These are phyloP conservation scores for Ispidina picta DNA, from an alignment of 2,797 vertebrate species.

Conservation along the genomic window DNA sequence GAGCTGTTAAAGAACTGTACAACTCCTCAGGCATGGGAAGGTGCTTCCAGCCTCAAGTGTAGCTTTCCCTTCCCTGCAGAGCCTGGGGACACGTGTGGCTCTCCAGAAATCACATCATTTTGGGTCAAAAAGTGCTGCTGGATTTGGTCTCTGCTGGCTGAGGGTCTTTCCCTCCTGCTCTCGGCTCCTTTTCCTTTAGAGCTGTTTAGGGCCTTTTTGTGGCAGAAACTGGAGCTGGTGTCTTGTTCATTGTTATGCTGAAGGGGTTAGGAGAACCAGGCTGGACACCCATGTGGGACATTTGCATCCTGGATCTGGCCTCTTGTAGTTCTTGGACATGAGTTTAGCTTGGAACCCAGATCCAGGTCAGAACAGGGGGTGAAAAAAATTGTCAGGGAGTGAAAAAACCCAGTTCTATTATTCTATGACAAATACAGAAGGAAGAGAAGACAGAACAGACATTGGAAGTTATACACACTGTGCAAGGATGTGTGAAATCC, in stretches of 20 bases:
- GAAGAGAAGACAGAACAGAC: neutral
- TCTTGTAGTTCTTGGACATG: rapidly evolving
- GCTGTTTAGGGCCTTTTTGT: neutral
- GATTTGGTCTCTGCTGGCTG: neutral
- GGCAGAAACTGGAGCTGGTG: rapidly evolving
- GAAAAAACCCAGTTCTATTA: neutral
- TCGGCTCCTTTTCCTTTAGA: neutral
- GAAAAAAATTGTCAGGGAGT: neutral
- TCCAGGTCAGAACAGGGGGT: neutral
- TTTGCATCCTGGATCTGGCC: neutral
- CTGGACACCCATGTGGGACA: no score
- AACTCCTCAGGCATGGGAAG: neutral
- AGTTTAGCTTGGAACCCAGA: neutral
- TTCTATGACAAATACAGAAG: neutral
- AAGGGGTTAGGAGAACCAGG: neutral
- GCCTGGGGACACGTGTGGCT: rapidly evolving
- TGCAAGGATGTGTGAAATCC: neutral
- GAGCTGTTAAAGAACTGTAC: neutral
- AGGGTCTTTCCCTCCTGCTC: neutral
- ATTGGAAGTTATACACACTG: neutral
- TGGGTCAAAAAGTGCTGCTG: neutral
- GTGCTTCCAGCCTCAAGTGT: neutral
- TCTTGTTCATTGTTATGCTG: neutral
- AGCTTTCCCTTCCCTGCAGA: neutral
- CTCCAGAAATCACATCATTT: neutral